Evolutionary conservation across 1,140 invertebrate genomes (phyloP).

Genomic region (Globodera ellingtonae): DNA sequence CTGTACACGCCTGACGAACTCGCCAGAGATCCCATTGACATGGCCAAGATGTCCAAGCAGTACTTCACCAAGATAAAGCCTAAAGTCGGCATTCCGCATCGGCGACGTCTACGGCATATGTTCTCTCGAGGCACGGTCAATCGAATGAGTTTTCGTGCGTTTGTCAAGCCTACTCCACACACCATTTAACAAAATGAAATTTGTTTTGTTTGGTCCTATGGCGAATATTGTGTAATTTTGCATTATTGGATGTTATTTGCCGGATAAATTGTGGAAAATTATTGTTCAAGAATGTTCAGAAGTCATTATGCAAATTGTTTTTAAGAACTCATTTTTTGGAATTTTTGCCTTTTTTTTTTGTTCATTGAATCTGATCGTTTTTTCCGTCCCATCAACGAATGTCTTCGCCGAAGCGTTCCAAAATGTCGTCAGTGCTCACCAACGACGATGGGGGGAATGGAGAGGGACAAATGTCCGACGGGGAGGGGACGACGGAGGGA

Average conservation of each 20-base stretch:
- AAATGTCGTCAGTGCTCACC: background rate
- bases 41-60: conserved; percentile 45
- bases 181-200: conserved; percentile 13
- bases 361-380: conserved; percentile 1
- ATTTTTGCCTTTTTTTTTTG: no score
- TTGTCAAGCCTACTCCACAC: conserved; percentile 52
- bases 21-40: conserved; percentile 51
- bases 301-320: no score
- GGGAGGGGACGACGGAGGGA: background rate
- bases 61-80: conserved; percentile 50
- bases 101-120: conserved; percentile 49
- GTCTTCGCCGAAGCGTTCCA: background rate
- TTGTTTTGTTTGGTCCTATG: background rate
- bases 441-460: background rate
- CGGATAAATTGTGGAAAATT: background rate
- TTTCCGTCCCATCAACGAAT: conserved; percentile 4
- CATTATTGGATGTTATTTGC: conserved; percentile 2
- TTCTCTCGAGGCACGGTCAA: conserved; percentile 60
- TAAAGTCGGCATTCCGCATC: conserved; percentile 50
- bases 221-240: background rate
- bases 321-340: no score
- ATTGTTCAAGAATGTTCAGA: no score
- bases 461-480: background rate
- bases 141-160: conserved; percentile 46
- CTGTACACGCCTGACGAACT: conserved; percentile 45